Evolutionary conservation across 2,113 vertebrate genomes (phyloP).

Genomic region (Syngnathus floridae): DNA sequence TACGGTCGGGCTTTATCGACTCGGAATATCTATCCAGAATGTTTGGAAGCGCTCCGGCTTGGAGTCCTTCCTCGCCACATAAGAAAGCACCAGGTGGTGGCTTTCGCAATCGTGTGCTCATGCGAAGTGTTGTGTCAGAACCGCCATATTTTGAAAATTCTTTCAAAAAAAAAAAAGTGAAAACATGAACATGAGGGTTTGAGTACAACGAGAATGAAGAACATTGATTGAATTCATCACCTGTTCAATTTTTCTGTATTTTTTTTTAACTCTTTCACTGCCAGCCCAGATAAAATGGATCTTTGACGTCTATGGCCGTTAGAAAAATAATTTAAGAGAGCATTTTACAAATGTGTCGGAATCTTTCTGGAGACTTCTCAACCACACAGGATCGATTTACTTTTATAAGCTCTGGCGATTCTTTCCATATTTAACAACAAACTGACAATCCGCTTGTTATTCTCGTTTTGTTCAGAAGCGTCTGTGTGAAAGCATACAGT

Average conservation of each 20-base stretch:
- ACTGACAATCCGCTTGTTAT: no score
- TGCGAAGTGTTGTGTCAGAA: no score
- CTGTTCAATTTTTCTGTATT: not conserved
- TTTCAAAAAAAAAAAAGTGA: not conserved
- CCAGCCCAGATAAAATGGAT: no score
- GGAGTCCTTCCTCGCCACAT: not conserved
- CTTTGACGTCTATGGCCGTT: no score
- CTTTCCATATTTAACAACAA: no score
- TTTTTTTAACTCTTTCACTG: no score
- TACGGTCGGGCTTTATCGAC: conserved; percentile 44
- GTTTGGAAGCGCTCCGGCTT: conserved; percentile 19
- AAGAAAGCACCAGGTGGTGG: not conserved
- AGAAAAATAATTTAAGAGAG: no score
- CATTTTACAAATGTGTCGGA: no score
- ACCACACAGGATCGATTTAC: no score
- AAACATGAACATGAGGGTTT: not conserved
- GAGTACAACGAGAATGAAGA: not conserved
- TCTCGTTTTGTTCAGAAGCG: not conserved
- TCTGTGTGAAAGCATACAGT: conserved; percentile 27
- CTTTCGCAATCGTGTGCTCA: not conserved
- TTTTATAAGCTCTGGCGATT: no score
- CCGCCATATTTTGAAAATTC: no score
- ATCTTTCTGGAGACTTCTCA: no score
- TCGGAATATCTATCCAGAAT: not conserved
- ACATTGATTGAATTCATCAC: not conserved